phyloP scores from a whole-genome alignment of 2,113 vertebrate genomes.

The Eonycteris spelaea region DNA sequence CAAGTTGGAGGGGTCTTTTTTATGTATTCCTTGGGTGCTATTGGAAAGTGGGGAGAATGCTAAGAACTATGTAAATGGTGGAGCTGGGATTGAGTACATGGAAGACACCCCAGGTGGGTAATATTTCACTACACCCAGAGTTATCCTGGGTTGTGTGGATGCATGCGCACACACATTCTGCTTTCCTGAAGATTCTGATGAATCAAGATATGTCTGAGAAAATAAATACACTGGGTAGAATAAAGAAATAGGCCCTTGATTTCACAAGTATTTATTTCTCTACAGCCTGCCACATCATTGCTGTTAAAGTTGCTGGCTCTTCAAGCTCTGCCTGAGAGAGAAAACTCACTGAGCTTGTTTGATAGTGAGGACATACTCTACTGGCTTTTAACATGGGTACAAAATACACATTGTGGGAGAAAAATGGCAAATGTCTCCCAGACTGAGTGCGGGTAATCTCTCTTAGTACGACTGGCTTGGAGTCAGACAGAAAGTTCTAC shows the following conservation, averaged over 20 bases:
- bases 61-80: neutral
- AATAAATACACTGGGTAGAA: neutral
- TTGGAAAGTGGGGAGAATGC: neutral
- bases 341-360: neutral
- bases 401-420: neutral
- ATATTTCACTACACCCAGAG: neutral
- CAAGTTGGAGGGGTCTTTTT: neutral
- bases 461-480: neutral
- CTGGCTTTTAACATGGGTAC: neutral
- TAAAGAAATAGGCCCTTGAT: neutral
- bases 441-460: neutral
- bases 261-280: neutral
- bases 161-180: neutral
- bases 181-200: neutral
- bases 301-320: neutral
- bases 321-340: neutral
- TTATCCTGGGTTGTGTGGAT: neutral
- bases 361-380: neutral
- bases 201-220: neutral
- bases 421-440: neutral
- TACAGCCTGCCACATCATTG: neutral
- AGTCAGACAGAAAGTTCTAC: neutral
- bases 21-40: neutral
- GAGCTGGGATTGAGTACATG: neutral
- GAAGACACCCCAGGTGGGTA: neutral